Evolutionary conservation across 2,113 vertebrate species (phyloP).

Genomic region (Pluvianellus socialis): DNA sequence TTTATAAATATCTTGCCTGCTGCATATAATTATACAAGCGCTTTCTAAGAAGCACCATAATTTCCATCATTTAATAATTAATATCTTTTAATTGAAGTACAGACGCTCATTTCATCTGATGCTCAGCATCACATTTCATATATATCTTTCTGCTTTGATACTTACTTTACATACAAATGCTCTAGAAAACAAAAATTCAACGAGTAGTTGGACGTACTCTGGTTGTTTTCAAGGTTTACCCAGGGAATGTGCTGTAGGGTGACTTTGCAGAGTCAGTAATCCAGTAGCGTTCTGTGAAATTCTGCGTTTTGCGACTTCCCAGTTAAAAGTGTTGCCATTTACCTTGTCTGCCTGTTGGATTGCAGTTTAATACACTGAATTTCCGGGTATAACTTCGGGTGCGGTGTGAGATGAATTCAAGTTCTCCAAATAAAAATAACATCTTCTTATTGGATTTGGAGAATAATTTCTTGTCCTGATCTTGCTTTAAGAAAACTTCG

Average conservation of each 20-base stretch:
- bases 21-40: not conserved
- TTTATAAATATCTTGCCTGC: not conserved
- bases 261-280: not conserved
- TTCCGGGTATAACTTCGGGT: not conserved
- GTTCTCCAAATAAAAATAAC: constrained; percentile 29
- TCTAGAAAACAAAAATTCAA: not conserved
- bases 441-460: not conserved
- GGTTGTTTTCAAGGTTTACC: not conserved
- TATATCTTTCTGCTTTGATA: not conserved
- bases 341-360: not conserved
- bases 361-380: not conserved
- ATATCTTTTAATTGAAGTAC: not conserved
- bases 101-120: not conserved
- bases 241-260: not conserved
- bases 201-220: not conserved
- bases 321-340: not conserved
- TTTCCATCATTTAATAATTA: not conserved
- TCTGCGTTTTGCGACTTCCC: not conserved
- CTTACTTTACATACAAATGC: not conserved
- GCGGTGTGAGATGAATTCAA: not conserved
- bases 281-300: not conserved
- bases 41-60: not conserved
- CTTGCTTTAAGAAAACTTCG: constrained; percentile 22
- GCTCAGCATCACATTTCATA: not conserved
- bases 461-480: constrained; percentile 17